These are phyloP conservation scores for Leucozona laternaria DNA, from an alignment of 2,888 invertebrate species.

Conservation along the genomic window DNA sequence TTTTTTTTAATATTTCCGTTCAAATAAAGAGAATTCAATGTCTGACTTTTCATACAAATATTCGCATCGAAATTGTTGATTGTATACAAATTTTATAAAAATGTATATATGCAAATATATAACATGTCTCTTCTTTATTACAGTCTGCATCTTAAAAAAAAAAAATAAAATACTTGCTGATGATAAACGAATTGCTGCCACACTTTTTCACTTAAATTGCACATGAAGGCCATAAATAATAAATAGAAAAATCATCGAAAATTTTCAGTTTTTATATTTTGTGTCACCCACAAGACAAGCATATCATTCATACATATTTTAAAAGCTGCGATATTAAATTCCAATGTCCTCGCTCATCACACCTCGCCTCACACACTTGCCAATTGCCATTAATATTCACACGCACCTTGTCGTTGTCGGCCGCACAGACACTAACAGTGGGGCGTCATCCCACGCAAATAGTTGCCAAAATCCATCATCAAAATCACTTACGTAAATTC, in stretches of 20 bases:
- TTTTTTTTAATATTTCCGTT: no score
- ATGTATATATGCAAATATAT: no score
- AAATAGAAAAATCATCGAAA: constrained; percentile 1
- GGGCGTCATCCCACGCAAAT: constrained; percentile 23
- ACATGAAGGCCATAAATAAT: constrained; percentile 4
- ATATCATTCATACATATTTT: constrained; percentile 48
- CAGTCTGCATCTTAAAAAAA: not conserved
- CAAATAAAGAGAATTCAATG: no score
- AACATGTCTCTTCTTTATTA: no score
- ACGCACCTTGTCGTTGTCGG: constrained; percentile 8
- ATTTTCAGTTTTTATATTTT: constrained; percentile 39
- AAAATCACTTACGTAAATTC: constrained; percentile 51
- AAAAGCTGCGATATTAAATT: constrained; percentile 28
- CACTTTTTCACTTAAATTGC: constrained; percentile 8
- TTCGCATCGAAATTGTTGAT: no score
- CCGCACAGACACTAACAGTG: not conserved
- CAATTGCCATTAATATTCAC: constrained; percentile 33
- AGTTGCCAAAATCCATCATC: constrained; percentile 34
- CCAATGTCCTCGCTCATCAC: constrained; percentile 8
- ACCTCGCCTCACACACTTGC: not conserved
- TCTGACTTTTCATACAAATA: no score
- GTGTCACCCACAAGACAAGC: constrained; percentile 31
- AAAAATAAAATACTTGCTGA: constrained; percentile 20
- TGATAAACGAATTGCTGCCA: constrained; percentile 15
- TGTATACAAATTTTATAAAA: no score